Base-by-base conservation (phyloP, 2,797 vertebrate species). In the Paedocypris micromegethes region DNA sequence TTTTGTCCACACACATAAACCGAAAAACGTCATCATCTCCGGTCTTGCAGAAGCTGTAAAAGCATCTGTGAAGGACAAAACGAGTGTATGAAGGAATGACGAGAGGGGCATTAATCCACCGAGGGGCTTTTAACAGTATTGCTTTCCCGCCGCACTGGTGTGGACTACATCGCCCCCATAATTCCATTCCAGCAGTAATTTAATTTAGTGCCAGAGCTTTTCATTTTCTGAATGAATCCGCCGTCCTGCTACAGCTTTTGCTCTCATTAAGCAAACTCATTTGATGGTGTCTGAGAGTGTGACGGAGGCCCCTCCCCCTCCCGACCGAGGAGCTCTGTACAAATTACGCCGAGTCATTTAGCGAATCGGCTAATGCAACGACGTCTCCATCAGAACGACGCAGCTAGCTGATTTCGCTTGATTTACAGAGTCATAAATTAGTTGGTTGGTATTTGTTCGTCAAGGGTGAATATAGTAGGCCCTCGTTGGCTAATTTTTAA, bases 81-180 rank as follows among this genome's bases (percentile, higher is more conserved):
- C 75, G 44, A 40, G 64, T 4, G 43, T 42, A 70, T 47, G 41
- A 4, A 55, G 56, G 56, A 8, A 43, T 8, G 64, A 53, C 53
- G 72, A 73, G 4, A 23, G 72, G 58, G 78, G 74, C 86, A 88
- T 89, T 90, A 91, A 92, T 92, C 87, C 83, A 74, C 88, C 92
- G 85, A 90, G 91, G 90, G 90, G 81, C 86, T 90, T 91, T 91
- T 90, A 90, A 86, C 84, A 77, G 86, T 83, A 80, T 80, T 80
- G 87, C 85, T 81, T 86, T 86, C 85, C 84, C 78, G 75, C 84
- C 42, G 81, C 81, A 79, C 81, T 79, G 72, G 82, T 80, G 57
- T 73, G n/a, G 7, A 51, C 39, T 78, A 76, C 73, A 82, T 48
- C 76, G 4, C 83, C 84, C 80, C 76, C 80, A 85, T 81, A 85